A percentile compares a stretch with the other conserved stretches of the same genome.
Conservation (phyloP, 2,888 invertebrate genomes). For the Lampropteryx suffumata region DNA sequence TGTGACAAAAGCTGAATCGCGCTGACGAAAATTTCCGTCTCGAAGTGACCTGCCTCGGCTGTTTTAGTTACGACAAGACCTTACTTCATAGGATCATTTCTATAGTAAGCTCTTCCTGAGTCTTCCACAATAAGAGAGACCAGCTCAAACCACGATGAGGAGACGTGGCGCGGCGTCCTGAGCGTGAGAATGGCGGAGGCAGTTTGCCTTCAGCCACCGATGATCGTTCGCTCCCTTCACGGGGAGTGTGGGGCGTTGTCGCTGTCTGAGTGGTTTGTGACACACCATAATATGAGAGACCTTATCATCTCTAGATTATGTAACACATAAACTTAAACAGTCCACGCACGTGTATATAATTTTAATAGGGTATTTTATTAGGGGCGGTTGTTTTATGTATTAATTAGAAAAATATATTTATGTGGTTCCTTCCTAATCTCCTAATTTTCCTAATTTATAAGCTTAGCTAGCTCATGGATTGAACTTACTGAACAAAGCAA, state of each 20-base stretch:
- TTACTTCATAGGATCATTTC: slow-evolving; percentile 46
- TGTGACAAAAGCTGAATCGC: slow-evolving; percentile 18
- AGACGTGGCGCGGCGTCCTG: slow-evolving; percentile 43
- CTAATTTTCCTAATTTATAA: too few species aligned
- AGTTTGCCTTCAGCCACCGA: slow-evolving; percentile 36
- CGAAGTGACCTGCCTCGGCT: background rate
- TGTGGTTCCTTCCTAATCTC: too few species aligned
- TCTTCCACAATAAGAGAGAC: slow-evolving; percentile 21
- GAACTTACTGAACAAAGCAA: too few species aligned
- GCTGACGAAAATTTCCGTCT: slow-evolving; percentile 21
- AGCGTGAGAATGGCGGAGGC: slow-evolving; percentile 42
- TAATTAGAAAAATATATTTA: too few species aligned
- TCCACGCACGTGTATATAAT: too few species aligned
- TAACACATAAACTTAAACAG: too few species aligned
- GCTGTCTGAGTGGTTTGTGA: slow-evolving; percentile 21
- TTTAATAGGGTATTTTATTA: too few species aligned
- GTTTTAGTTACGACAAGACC: slow-evolving; percentile 26
- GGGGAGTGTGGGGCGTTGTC: slow-evolving; percentile 37
- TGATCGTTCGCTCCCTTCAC: slow-evolving; percentile 41
- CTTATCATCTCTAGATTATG: too few species aligned
- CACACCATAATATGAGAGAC: too few species aligned
- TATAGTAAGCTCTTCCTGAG: slow-evolving; percentile 41
- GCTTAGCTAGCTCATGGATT: too few species aligned
- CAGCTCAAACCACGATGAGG: slow-evolving; percentile 37
- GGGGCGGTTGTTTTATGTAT: too few species aligned